Percentiles rank a stretch among this genome's conserved stretches.
Conservation (phyloP, 2,797 vertebrate genomes). For the Syngnathus rostellatus region DNA sequence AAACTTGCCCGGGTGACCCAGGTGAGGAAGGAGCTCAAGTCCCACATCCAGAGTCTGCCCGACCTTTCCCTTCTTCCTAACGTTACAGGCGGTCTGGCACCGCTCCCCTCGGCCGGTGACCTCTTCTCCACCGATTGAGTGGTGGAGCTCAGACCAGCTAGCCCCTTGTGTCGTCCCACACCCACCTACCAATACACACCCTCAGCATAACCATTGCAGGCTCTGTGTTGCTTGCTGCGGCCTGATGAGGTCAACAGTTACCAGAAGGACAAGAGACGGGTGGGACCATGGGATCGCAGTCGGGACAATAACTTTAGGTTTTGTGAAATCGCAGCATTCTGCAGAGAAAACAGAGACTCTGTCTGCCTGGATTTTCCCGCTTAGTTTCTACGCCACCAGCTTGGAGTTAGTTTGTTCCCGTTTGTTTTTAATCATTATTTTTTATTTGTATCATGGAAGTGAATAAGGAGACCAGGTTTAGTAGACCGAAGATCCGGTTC, state of each 20-base stretch:
- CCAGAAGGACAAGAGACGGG: slow-evolving; percentile 17
- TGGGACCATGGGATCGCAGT: slow-evolving; percentile 5
- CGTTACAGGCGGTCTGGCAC: slow-evolving; percentile 91
- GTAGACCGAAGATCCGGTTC: slow-evolving; percentile 16
- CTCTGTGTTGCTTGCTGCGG: slow-evolving; percentile 17
- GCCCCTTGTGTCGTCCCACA: not conserved
- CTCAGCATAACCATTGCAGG: slow-evolving; percentile 27
- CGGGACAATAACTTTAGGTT: slow-evolving; percentile 11
- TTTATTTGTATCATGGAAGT: slow-evolving; percentile 18
- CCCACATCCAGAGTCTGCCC: slow-evolving; percentile 97
- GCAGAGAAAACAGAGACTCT: slow-evolving; percentile 42
- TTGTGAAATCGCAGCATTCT: slow-evolving; percentile 22
- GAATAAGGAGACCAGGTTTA: slow-evolving; percentile 9
- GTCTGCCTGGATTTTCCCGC: slow-evolving; percentile 29
- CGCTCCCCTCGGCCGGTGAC: slow-evolving; percentile 93
- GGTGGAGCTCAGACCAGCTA: slow-evolving; percentile 4
- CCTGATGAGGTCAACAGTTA: slow-evolving; percentile 14
- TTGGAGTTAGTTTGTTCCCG: slow-evolving; percentile 31
- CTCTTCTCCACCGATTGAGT: slow-evolving; percentile 95
- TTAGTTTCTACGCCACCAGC: slow-evolving; percentile 52
- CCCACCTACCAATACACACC: slow-evolving; percentile 20
- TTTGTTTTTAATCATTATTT: slow-evolving; percentile 46
- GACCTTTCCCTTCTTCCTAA: slow-evolving; percentile 95
- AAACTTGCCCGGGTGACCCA: slow-evolving; percentile 94
- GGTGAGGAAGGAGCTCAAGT: slow-evolving; percentile 97